These are phyloP conservation scores for Axis porcinus DNA, from an alignment of 2,113 vertebrate genomes.

Conservation along the genomic window DNA sequence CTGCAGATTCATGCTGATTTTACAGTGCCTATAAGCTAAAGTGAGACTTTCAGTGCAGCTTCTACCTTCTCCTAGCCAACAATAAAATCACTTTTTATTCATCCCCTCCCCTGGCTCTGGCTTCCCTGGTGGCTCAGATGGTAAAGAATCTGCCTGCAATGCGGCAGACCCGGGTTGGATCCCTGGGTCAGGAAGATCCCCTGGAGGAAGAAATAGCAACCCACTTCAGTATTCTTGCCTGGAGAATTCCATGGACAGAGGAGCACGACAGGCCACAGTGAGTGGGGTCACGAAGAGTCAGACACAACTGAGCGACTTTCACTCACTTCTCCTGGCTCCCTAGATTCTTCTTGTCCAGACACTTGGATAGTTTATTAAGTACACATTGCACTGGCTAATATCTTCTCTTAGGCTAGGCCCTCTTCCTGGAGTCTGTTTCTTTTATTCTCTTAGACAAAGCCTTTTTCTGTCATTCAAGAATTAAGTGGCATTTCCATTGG, in stretches of 20 bases:
- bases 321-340: background rate
- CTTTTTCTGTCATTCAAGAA: background rate
- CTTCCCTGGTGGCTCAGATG: background rate
- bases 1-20: background rate
- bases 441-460: background rate
- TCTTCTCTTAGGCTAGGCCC: background rate
- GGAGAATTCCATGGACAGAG: background rate
- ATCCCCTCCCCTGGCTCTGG: fast-evolving
- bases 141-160: background rate
- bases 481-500: background rate
- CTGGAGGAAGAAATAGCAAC: background rate
- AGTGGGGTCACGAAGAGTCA: background rate
- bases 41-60: background rate
- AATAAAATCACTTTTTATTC: background rate
- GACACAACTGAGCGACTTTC: background rate
- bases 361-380: background rate
- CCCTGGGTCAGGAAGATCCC: background rate
- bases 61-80: background rate
- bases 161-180: fast-evolving
- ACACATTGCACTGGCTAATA: background rate
- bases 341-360: background rate
- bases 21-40: background rate
- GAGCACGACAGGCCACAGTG: background rate
- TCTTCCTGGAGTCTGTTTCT: background rate
- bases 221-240: background rate